These are phyloP conservation scores for Aphelinus certus DNA, from an alignment of 1,140 invertebrate genomes.

Conservation along the genomic window DNA sequence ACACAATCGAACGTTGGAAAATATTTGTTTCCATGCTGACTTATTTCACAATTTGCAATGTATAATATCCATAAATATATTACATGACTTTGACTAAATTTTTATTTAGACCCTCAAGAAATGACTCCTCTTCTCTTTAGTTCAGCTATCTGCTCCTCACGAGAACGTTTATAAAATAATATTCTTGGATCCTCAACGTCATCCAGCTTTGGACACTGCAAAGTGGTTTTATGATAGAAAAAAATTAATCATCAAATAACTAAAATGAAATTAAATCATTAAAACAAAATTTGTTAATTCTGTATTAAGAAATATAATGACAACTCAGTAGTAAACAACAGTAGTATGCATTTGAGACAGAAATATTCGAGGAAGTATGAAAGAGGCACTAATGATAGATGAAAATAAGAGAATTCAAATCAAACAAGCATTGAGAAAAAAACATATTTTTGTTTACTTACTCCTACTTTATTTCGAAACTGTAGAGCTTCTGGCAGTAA, in stretches of 20 bases:
- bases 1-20: neutral
- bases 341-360: no score
- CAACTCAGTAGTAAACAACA: no score
- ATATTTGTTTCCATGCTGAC: neutral
- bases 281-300: no score
- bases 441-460: slow-evolving; percentile 33
- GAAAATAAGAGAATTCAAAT: neutral
- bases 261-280: no score
- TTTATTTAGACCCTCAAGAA: slow-evolving; percentile 9
- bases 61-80: neutral
- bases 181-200: slow-evolving; percentile 46
- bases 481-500: slow-evolving; percentile 62
- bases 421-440: neutral
- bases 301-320: no score
- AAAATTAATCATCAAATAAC: no score
- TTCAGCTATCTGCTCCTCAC: slow-evolving; percentile 39
- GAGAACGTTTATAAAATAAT: slow-evolving; percentile 44
- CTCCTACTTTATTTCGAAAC: slow-evolving; percentile 46
- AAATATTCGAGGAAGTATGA: no score
- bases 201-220: slow-evolving; percentile 46
- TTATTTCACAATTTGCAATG: neutral
- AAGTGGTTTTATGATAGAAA: neutral
- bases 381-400: no score
- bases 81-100: slow-evolving; percentile 1
- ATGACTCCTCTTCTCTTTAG: slow-evolving; percentile 47